Evolutionary conservation across 1,140 invertebrate species (phyloP).

Genomic region (Octopus sinensis): DNA sequence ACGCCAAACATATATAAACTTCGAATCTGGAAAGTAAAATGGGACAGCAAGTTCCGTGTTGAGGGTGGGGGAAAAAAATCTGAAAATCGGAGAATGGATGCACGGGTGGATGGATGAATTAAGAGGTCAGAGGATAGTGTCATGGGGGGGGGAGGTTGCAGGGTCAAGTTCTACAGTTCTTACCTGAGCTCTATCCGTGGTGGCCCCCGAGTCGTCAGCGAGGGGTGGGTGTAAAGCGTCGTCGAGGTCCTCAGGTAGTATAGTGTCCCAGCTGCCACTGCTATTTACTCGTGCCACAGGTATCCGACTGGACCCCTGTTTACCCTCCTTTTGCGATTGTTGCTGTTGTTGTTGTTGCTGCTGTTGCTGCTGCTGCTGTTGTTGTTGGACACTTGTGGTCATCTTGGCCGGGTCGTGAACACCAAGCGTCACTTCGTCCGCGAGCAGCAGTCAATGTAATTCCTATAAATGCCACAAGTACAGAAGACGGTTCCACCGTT

Average conservation of each 20-base stretch:
- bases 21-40: too few relatives aligned
- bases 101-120: too few relatives aligned
- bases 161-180: too few relatives aligned
- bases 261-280: background rate
- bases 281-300: background rate
- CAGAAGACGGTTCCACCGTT: background rate
- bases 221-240: too few relatives aligned
- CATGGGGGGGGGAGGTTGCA: too few relatives aligned
- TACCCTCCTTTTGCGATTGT: background rate
- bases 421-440: background rate
- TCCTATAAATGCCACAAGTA: background rate
- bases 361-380: constrained; percentile 2
- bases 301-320: background rate
- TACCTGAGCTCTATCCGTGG: too few relatives aligned
- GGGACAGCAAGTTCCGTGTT: too few relatives aligned
- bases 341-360: background rate
- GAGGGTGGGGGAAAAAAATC: too few relatives aligned
- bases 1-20: too few relatives aligned
- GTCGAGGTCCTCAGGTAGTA: background rate
- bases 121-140: too few relatives aligned
- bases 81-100: too few relatives aligned
- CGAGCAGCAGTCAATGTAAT: background rate
- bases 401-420: background rate
- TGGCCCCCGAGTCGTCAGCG: too few relatives aligned
- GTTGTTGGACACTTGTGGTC: constrained; percentile 10